phyloP scores from a whole-genome alignment of 1,140 invertebrate genomes.

The Frieseomelitta varia region DNA sequence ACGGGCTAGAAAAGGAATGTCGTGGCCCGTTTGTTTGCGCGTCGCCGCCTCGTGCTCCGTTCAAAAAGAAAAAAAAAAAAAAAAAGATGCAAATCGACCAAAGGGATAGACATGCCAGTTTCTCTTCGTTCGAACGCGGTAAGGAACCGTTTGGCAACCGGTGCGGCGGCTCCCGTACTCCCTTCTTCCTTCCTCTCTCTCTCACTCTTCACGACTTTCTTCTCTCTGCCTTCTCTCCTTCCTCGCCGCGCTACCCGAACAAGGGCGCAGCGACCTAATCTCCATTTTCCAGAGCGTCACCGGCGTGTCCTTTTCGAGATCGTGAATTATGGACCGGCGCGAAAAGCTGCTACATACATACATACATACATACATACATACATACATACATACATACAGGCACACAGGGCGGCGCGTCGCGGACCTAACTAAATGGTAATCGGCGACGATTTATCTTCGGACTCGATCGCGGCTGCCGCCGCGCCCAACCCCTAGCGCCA shows the following conservation, averaged over 20 bases:
- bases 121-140: background rate
- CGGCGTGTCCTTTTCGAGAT: slow-evolving; percentile 54
- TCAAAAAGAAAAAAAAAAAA: background rate
- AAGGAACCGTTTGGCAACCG: slow-evolving; percentile 16
- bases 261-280: slow-evolving; percentile 53
- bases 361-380: slow-evolving; percentile 28
- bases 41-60: background rate
- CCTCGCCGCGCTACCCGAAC: background rate
- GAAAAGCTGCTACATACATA: slow-evolving; percentile 51
- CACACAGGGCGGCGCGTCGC: background rate
- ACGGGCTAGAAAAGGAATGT: background rate
- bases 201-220: no score
- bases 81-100: slow-evolving; percentile 33
- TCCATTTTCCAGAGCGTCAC: slow-evolving; percentile 59
- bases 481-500: background rate
- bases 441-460: slow-evolving; percentile 65
- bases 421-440: slow-evolving; percentile 69
- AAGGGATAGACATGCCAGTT: slow-evolving; percentile 16
- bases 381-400: no score
- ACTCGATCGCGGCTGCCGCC: slow-evolving; percentile 50
- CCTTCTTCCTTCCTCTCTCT: background rate
- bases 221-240: no score
- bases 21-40: slow-evolving; percentile 25
- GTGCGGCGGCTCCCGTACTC: background rate
- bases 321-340: slow-evolving; percentile 65